Evolutionary conservation across 1,140 invertebrate species (phyloP).

Genomic region (Coptotermes formosanus): DNA sequence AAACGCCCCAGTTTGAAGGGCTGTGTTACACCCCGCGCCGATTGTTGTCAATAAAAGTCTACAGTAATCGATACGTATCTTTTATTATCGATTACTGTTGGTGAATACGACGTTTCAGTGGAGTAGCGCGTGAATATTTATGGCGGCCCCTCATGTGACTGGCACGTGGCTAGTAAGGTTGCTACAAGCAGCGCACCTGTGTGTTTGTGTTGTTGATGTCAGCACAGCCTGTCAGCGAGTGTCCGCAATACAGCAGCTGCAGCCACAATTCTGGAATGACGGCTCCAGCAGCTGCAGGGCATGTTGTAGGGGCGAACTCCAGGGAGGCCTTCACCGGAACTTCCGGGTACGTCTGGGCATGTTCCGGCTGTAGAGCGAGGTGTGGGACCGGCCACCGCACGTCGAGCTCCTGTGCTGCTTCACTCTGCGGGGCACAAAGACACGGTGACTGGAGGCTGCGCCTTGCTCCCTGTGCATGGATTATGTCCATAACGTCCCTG

Average conservation of each 20-base stretch:
- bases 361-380: constrained; percentile 66
- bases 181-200: constrained; percentile 46
- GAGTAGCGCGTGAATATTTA: no score
- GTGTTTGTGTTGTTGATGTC: constrained; percentile 50
- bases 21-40: no score
- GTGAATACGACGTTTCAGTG: no score
- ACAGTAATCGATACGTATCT: no score
- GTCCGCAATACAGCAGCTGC: constrained; percentile 74
- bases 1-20: no score
- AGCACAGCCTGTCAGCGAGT: constrained; percentile 53
- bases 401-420: constrained; percentile 56
- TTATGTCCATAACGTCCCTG: no score
- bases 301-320: constrained; percentile 68
- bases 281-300: constrained; percentile 52
- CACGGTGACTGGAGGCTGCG: no score
- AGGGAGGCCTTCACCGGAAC: constrained; percentile 66
- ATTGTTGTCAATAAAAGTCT: no score
- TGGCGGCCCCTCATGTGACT: no score
- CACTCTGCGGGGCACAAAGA: background rate
- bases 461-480: no score
- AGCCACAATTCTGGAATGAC: constrained; percentile 68
- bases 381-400: constrained; percentile 75
- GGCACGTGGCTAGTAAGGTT: no score
- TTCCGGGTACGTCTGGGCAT: constrained; percentile 75
- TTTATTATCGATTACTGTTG: no score